Percentiles rank a stretch among this genome's conserved stretches.
These are phyloP conservation scores for Anguilla marmorata DNA, from an alignment of 2,797 vertebrate species.

Conservation along the genomic window DNA sequence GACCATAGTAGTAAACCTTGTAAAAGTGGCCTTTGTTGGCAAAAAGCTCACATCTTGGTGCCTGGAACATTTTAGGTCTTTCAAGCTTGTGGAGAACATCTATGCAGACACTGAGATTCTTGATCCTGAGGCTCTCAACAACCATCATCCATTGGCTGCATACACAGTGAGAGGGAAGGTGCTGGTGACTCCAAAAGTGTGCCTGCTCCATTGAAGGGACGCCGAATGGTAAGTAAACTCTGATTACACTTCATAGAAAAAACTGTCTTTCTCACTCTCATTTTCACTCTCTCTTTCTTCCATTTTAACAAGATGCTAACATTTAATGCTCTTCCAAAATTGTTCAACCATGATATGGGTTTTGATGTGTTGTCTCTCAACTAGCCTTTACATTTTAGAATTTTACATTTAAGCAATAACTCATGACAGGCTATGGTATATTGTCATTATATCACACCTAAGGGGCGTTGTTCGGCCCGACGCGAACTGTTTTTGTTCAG, in stretches of 20 bases:
- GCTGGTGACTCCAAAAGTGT: conserved; percentile 39
- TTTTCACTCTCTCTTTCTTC: background rate
- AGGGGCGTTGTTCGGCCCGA: too few relatives aligned
- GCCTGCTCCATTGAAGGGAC: conserved; percentile 31
- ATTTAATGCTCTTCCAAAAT: background rate
- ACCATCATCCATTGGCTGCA: conserved; percentile 32
- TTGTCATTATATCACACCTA: too few relatives aligned
- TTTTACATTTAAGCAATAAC: too few relatives aligned
- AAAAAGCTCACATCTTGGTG: conserved; percentile 47
- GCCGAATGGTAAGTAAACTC: background rate
- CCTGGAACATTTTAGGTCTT: conserved; percentile 41
- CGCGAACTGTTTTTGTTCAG: too few relatives aligned
- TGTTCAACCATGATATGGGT: background rate
- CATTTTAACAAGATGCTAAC: background rate
- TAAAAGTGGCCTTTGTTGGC: conserved; percentile 34
- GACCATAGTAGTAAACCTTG: conserved; percentile 23
- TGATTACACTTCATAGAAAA: background rate
- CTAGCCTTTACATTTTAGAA: too few relatives aligned
- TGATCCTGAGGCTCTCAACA: background rate
- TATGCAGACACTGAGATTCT: background rate
- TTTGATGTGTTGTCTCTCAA: too few relatives aligned
- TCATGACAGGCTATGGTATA: too few relatives aligned
- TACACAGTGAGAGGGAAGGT: conserved; percentile 39
- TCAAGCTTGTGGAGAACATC: background rate
- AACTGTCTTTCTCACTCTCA: background rate